A percentile compares a stretch with the other conserved stretches of the same genome.
phyloP scores from a whole-genome alignment of 2,888 invertebrate species.

The Asteroscopus sphinx region DNA sequence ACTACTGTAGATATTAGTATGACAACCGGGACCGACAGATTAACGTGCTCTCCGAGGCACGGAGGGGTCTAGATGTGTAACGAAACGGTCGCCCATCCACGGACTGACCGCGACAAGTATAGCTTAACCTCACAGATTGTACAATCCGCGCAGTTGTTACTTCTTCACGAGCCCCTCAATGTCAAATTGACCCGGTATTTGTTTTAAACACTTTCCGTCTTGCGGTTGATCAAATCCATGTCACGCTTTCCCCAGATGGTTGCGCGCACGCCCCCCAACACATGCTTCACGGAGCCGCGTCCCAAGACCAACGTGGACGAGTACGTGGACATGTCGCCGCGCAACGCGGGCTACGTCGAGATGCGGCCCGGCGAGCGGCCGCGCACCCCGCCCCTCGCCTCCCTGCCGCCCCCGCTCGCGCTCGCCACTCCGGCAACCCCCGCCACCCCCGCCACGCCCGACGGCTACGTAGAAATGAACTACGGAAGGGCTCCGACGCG shows the following conservation, averaged over 20 bases:
- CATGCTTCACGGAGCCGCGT: slow-evolving; percentile 66
- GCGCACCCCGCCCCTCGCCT: slow-evolving; percentile 28
- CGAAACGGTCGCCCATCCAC: too few species aligned
- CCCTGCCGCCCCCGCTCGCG: slow-evolving; percentile 12
- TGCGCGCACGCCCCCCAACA: slow-evolving; percentile 72
- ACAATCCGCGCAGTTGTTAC: too few species aligned
- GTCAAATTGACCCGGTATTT: too few species aligned
- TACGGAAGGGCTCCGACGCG: slow-evolving; percentile 87
- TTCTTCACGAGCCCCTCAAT: too few species aligned
- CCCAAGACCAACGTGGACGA: slow-evolving; percentile 73
- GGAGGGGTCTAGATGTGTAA: too few species aligned
- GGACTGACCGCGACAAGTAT: too few species aligned
- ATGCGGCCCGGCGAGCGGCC: slow-evolving; percentile 85
- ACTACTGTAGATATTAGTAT: too few species aligned
- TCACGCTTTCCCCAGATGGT: slow-evolving; percentile 55
- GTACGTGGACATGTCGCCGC: slow-evolving; percentile 87
- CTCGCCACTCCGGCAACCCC: slow-evolving; percentile 34
- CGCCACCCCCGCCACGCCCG: slow-evolving; percentile 48
- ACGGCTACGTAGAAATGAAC: slow-evolving; percentile 89
- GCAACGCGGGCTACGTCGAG: slow-evolving; percentile 90
- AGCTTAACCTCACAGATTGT: too few species aligned
- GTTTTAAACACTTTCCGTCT: too few species aligned
- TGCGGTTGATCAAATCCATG: not conserved
- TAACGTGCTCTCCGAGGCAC: too few species aligned
- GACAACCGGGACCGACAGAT: too few species aligned